Evolutionary conservation across 35 echinoderm and acorn worm species (phyloP).

Genomic region (Stichopus chloronotus): DNA sequence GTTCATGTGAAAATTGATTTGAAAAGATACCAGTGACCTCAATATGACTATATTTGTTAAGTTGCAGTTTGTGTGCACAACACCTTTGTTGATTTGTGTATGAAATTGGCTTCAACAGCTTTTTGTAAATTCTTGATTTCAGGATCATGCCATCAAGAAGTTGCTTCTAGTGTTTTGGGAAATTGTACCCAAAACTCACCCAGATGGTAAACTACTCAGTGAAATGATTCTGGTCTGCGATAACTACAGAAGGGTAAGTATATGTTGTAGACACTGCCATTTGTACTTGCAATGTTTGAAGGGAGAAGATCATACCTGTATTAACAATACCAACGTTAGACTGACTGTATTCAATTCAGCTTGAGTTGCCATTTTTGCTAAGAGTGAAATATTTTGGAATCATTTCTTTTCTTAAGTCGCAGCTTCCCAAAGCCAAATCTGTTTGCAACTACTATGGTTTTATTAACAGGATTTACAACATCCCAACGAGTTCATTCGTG

Average conservation of each 20-base stretch:
- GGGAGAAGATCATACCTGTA: no score
- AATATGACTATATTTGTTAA: no score
- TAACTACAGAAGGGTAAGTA: constrained; percentile 90
- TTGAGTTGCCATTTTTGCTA: no score
- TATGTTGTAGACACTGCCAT: background rate
- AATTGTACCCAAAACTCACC: constrained; percentile 99
- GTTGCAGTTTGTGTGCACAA: no score
- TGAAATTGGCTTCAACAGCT: no score
- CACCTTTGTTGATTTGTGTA: no score
- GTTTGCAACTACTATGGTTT: background rate
- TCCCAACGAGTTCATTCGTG: constrained; percentile 99
- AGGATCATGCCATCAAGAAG: constrained; percentile 97
- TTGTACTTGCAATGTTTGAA: background rate
- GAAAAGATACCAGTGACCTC: no score
- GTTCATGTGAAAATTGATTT: background rate
- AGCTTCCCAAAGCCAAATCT: no score
- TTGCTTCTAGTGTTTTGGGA: constrained; percentile 96
- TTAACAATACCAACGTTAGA: no score
- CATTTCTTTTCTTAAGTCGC: background rate
- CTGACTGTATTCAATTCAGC: no score
- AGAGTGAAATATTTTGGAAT: background rate
- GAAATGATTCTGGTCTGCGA: constrained; percentile 99
- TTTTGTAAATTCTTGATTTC: background rate
- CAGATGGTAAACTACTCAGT: constrained; percentile 95
- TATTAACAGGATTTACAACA: constrained; percentile 87